Evolutionary conservation across 2,113 vertebrate genomes (phyloP).

Genomic region (Rafetus swinhoei): DNA sequence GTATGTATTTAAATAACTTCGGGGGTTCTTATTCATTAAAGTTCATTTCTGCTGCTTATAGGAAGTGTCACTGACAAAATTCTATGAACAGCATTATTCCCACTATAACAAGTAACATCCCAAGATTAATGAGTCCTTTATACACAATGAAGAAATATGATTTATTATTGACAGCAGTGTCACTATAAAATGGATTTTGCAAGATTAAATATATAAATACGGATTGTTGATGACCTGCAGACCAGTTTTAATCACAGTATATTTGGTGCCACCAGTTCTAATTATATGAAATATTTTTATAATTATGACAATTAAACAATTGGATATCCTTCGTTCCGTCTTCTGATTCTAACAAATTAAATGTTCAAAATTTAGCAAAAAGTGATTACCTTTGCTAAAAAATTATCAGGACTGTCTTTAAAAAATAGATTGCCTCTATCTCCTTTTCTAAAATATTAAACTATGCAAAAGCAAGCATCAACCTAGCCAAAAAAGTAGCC

Average conservation of each 20-base stretch:
- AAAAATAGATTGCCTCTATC: rapidly evolving
- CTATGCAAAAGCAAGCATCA: background rate
- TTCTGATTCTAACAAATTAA: constrained; percentile 34
- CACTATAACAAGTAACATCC: background rate
- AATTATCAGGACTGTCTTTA: rapidly evolving
- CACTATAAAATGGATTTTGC: background rate
- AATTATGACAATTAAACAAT: constrained; percentile 65
- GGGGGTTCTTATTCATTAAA: background rate
- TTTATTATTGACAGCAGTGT: background rate
- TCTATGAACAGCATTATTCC: background rate
- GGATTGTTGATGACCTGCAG: constrained; percentile 42
- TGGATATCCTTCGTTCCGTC: constrained; percentile 65
- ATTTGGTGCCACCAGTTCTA: constrained; percentile 55
- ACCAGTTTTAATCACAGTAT: constrained; percentile 39
- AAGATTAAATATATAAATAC: constrained; percentile 31
- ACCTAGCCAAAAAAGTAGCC: background rate
- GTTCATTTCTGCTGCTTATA: background rate
- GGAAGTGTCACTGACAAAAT: background rate
- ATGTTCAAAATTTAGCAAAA: constrained; percentile 13
- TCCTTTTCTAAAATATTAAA: rapidly evolving
- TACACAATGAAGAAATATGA: background rate
- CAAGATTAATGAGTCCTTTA: background rate
- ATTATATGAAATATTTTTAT: constrained; percentile 62
- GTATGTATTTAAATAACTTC: background rate
- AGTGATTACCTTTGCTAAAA: background rate